Conservation (phyloP, 2,797 vertebrate genomes). For the Loris lydekkerianus region DNA sequence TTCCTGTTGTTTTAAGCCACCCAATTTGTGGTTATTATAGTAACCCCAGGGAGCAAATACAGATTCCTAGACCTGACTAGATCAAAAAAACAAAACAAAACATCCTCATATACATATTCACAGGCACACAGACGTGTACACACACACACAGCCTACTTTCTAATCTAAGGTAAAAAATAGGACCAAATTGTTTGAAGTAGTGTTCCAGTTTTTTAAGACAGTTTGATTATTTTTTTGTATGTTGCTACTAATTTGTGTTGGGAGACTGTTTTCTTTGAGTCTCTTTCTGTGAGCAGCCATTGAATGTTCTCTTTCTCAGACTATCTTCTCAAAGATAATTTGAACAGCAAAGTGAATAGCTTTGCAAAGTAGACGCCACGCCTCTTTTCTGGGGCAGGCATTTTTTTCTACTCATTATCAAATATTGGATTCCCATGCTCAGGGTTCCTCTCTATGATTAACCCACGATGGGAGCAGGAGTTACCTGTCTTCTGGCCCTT, state of each 20-base stretch:
- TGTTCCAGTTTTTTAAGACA: not conserved
- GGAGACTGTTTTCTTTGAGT: not conserved
- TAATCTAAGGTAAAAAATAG: not conserved
- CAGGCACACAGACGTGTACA: not conserved
- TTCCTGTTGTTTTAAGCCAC: not conserved
- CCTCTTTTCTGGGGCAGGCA: not conserved
- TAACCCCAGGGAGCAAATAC: not conserved
- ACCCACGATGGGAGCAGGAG: fast-evolving
- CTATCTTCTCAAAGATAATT: not conserved
- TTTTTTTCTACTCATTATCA: not conserved
- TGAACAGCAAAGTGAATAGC: not conserved
- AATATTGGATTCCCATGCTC: not conserved
- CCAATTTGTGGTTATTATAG: not conserved
- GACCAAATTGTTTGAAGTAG: not conserved
- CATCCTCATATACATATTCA: not conserved
- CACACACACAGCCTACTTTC: not conserved
- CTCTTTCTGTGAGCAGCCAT: not conserved
- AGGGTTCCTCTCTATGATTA: not conserved
- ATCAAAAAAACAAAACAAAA: not conserved
- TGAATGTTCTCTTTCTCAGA: not conserved
- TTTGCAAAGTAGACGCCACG: not conserved
- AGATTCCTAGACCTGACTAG: not conserved
- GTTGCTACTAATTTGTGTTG: not conserved
- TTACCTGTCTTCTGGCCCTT: too few species aligned
- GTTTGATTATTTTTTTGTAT: not conserved